Evolutionary conservation across 2,888 invertebrate species (phyloP).

Genomic region (Dastarcus helophoroides): DNA sequence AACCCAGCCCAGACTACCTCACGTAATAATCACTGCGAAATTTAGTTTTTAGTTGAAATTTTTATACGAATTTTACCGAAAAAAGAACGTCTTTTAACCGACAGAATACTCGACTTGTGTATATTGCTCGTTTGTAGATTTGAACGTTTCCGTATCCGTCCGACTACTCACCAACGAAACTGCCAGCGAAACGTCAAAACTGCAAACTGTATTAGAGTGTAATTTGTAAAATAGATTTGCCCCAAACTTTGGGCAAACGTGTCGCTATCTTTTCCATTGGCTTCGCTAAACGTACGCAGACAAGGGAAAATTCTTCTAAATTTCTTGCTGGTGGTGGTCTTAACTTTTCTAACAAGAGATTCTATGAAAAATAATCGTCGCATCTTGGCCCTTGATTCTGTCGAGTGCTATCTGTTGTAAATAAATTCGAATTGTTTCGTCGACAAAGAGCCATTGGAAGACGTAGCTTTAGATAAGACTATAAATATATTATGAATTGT

Average conservation of each 20-base stretch:
- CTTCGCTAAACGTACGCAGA: conserved; percentile 27
- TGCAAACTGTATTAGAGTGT: conserved; percentile 14
- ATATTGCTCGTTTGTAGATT: conserved; percentile 1
- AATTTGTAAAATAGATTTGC: conserved; percentile 19
- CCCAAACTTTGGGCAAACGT: conserved; percentile 18
- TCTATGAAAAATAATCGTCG: conserved; percentile 14
- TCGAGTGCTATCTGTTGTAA: conserved; percentile 24
- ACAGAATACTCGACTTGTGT: conserved; percentile 25
- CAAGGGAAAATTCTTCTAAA: conserved; percentile 25
- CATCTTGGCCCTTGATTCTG: conserved; percentile 26
- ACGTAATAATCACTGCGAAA: conserved; percentile 33
- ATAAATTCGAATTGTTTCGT: conserved; percentile 20
- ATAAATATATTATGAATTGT: conserved; percentile 36
- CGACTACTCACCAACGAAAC: no score
- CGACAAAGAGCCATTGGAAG: conserved; percentile 34
- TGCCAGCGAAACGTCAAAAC: conserved; percentile 19
- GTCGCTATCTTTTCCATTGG: conserved; percentile 35
- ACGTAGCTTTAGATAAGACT: conserved; percentile 31
- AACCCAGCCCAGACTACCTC: conserved; percentile 73
- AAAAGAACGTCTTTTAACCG: conserved; percentile 16
- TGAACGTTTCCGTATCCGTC: conserved; percentile 20
- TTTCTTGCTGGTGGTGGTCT: conserved; percentile 35
- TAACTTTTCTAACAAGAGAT: conserved; percentile 16
- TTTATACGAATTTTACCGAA: conserved; percentile 9
- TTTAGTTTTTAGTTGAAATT: conserved; percentile 12